Evolutionary conservation across 2,113 vertebrate genomes (phyloP), one percentile per base, ranked within the genome.

Genomic region (Odontophorus gujanensis): DNA sequence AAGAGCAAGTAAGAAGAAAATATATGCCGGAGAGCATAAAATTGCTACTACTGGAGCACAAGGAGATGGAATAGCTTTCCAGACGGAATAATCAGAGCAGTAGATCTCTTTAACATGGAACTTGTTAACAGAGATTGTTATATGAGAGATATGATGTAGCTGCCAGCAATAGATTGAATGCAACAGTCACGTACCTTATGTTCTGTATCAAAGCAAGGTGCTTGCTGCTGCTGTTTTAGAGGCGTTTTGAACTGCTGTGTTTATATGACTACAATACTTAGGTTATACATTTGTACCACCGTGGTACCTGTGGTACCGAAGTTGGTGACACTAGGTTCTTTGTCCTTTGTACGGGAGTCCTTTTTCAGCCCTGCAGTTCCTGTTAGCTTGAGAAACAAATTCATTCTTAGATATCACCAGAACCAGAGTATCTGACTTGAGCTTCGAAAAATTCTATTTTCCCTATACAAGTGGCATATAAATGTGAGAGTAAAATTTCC

Each of bases 21-120:
- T 87, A 7, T 79, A 55, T 89, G 75, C 62, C 66, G 72, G 55
- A 95, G 71, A 74, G 40, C 79, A 92, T 59, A 85, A 77, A 28
- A 13, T 77, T 87, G 28, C 30, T 77, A 4, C 67, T 89, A 48
- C 50, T 91, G 67, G 58, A 87, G 89, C 94, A 87, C 76, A 8
- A 89, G 62, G 89, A 80, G 58, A 11, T 85, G 72, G 72, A 92
- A 55, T 47, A 66, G 55, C 25, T 26, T 92, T 87, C 58, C 28
- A 80, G 67, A 77, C 42, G 77, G 58, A 91, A 87, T 86, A 92
- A 93, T 58, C 30, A 22, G 79, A 91, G 87, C n/a, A 25, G 95
- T 91, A 87, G 81, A 79, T 94, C 28, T 0, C n/a, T 89, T 94
- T 80, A 61, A 53, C 45, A 34, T 74, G 75, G 79, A 82, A 58